Conservation (phyloP, 2,113 vertebrate genomes). For the Heterochromis multidens region DNA sequence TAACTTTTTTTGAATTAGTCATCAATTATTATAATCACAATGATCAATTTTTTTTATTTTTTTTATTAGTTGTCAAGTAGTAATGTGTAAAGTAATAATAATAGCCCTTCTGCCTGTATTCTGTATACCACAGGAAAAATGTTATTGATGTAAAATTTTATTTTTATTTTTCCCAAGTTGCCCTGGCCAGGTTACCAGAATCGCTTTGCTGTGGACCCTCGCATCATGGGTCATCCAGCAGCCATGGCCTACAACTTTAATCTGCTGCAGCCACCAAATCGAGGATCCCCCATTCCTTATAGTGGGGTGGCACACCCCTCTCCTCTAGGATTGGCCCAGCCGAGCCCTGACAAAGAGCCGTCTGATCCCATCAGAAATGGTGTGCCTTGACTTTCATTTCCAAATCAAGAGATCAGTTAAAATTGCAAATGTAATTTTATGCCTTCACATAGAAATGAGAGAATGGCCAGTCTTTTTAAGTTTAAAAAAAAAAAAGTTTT, state of each 20-base stretch:
- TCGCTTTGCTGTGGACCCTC: constrained; percentile 95
- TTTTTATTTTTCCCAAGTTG: constrained; percentile 72
- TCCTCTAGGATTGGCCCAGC: constrained; percentile 85
- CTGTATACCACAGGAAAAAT: neutral
- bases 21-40: neutral
- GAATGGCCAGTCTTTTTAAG: neutral
- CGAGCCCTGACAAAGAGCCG: constrained; percentile 89
- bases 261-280: constrained; percentile 88
- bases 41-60: neutral
- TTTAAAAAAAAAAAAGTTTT: too few relatives aligned
- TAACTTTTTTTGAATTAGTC: neutral
- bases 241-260: constrained; percentile 99
- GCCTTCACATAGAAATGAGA: neutral
- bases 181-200: constrained; percentile 97
- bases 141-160: neutral
- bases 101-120: neutral
- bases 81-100: neutral
- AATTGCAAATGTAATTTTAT: neutral
- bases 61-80: too few relatives aligned
- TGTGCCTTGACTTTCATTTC: constrained; percentile 51
- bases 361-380: constrained; percentile 88
- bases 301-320: constrained; percentile 90
- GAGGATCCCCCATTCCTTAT: constrained; percentile 91
- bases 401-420: neutral
- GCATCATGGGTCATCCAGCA: constrained; percentile 93